phyloP scores from a whole-genome alignment of 2,797 vertebrate species.

The Onychomys torridus region DNA sequence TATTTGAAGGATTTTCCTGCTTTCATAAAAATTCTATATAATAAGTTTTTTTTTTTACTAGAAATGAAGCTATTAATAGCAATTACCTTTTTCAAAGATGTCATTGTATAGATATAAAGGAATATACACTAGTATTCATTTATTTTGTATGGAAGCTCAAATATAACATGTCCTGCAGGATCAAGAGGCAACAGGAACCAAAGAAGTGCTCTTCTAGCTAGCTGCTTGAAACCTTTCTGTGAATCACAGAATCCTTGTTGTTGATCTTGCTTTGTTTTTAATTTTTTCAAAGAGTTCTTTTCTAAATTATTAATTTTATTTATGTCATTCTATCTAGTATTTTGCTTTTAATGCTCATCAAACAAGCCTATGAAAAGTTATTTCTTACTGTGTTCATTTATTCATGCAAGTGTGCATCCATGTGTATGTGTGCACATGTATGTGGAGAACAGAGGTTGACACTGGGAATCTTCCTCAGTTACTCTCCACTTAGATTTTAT shows the following conservation, averaged over 20 bases:
- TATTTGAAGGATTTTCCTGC: constrained; percentile 77
- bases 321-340: not conserved
- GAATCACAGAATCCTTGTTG: not conserved
- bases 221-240: not conserved
- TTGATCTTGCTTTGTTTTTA: constrained; percentile 11
- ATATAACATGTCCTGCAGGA: not conserved
- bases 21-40: constrained; percentile 63
- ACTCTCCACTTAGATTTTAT: not conserved
- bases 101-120: constrained; percentile 23
- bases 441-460: not conserved
- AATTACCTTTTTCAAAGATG: constrained; percentile 69
- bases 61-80: constrained; percentile 71
- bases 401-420: not conserved
- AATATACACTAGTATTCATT: not conserved
- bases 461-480: not conserved
- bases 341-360: constrained; percentile 58
- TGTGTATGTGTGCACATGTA: not conserved
- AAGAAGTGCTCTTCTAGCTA: not conserved
- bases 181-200: constrained; percentile 56
- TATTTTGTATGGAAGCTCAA: constrained; percentile 66
- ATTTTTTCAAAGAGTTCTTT: constrained; percentile 50
- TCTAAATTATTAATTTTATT: constrained; percentile 36
- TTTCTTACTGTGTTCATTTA: not conserved
- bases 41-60: constrained; percentile 56
- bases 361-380: not conserved